Evolutionary conservation across 2,888 invertebrate genomes (phyloP).

Genomic region (Bhutanitis thaidina): DNA sequence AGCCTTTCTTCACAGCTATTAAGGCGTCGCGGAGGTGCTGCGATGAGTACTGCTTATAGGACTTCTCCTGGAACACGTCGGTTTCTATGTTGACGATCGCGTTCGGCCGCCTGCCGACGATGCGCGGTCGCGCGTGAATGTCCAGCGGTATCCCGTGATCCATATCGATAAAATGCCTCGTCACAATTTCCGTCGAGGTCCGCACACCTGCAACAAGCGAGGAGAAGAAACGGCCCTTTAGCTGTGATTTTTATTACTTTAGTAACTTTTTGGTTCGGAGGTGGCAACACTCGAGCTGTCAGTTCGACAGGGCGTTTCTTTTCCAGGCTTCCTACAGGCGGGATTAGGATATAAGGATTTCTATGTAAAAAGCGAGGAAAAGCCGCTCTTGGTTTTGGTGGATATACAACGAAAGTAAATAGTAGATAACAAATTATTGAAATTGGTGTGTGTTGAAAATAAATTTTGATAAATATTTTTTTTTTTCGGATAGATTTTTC

Average conservation of each 20-base stretch:
- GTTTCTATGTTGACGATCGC: slow-evolving; percentile 72
- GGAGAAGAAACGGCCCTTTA: slow-evolving; percentile 67
- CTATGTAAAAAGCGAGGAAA: slow-evolving; percentile 72
- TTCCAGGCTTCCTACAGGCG: slow-evolving; percentile 75
- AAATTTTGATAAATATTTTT: no score
- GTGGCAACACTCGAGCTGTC: slow-evolving; percentile 31
- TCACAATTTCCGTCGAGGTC: slow-evolving; percentile 72
- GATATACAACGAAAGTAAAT: neutral
- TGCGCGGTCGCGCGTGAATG: slow-evolving; percentile 66
- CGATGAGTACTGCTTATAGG: slow-evolving; percentile 75
- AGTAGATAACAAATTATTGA: no score
- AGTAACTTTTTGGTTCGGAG: slow-evolving; percentile 18
- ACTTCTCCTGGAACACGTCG: slow-evolving; percentile 72
- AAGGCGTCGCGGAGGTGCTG: slow-evolving; percentile 71
- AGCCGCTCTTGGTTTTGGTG: slow-evolving; percentile 46
- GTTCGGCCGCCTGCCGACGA: slow-evolving; percentile 65
- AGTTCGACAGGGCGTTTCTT: slow-evolving; percentile 59
- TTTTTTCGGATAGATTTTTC: no score
- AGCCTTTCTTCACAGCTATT: slow-evolving; percentile 74
- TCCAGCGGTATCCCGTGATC: slow-evolving; percentile 68
- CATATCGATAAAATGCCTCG: slow-evolving; percentile 71
- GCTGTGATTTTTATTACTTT: slow-evolving; percentile 22
- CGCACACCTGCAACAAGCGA: slow-evolving; percentile 75
- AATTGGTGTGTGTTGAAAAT: no score
- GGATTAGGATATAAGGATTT: slow-evolving; percentile 30